Percentiles rank a stretch among this genome's conserved stretches.
These are phyloP conservation scores for Eupithecia pulchellata DNA, from an alignment of 2,888 invertebrate genomes.

Conservation along the genomic window DNA sequence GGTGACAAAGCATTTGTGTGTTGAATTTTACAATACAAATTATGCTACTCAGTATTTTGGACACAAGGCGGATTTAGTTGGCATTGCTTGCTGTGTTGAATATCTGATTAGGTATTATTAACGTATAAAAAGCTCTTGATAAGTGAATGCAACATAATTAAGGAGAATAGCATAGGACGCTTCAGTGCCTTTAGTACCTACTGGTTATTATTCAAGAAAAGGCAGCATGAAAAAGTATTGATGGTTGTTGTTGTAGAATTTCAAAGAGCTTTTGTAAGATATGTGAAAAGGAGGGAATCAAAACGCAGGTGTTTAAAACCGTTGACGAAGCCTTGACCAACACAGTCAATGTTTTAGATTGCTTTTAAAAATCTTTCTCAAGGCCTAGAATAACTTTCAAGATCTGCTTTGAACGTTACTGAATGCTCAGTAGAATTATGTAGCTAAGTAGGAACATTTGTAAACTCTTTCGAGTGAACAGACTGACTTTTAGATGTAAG, in stretches of 20 bases:
- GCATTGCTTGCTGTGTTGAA: conserved; percentile 27
- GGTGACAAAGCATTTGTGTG: conserved; percentile 35
- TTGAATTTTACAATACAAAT: conserved; percentile 23
- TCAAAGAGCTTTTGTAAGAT: background rate
- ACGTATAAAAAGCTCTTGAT: conserved; percentile 1
- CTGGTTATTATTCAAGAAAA: conserved; percentile 11
- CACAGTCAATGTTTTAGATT: background rate
- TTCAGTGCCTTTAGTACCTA: conserved; percentile 30
- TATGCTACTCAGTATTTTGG: conserved; percentile 36
- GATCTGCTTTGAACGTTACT: conserved; percentile 44
- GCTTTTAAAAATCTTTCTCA: background rate
- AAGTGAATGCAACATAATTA: conserved; percentile 13
- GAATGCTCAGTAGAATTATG: conserved; percentile 67
- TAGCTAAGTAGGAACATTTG: conserved; percentile 53
- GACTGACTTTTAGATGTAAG: conserved; percentile 83
- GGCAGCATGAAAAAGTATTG: background rate
- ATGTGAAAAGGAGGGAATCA: background rate
- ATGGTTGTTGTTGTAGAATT: background rate
- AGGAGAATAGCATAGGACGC: conserved; percentile 25
- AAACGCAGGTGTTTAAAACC: conserved; percentile 6
- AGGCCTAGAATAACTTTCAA: conserved; percentile 16
- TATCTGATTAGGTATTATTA: conserved; percentile 16
- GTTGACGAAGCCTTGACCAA: conserved; percentile 13
- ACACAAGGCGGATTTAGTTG: conserved; percentile 18
- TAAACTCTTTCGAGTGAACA: conserved; percentile 78